A percentile compares a stretch with the other conserved stretches of the same genome.
These are phyloP conservation scores for Euproctis similis DNA, from an alignment of 2,888 invertebrate genomes.

Conservation along the genomic window DNA sequence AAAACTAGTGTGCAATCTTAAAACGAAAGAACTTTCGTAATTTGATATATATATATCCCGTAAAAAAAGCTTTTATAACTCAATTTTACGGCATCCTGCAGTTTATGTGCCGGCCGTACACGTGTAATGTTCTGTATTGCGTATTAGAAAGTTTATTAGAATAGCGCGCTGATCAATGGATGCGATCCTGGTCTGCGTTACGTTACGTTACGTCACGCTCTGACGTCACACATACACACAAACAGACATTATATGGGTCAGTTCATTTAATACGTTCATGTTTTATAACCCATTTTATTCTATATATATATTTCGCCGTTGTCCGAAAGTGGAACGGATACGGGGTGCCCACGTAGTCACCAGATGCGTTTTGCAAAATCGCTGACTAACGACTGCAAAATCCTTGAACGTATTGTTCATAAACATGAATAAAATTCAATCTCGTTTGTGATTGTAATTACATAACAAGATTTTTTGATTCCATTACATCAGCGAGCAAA, in stretches of 20 bases:
- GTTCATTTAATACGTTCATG: conserved; percentile 50
- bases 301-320: conserved; percentile 46
- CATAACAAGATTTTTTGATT: too few relatives aligned
- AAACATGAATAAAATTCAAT: too few relatives aligned
- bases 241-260: conserved; percentile 71
- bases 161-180: conserved; percentile 43
- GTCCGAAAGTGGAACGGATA: conserved; percentile 39
- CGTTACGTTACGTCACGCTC: conserved; percentile 52
- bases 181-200: conserved; percentile 36
- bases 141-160: conserved; percentile 29
- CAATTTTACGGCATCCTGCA: conserved; percentile 21
- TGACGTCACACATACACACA: conserved; percentile 52
- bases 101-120: conserved; percentile 13
- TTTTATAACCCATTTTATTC: conserved; percentile 59
- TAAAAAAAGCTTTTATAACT: too few relatives aligned
- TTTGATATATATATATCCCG: too few relatives aligned
- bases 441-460: too few relatives aligned
- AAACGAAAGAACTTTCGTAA: too few relatives aligned
- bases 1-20: too few relatives aligned
- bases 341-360: conserved; percentile 22
- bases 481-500: too few relatives aligned
- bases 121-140: conserved; percentile 18
- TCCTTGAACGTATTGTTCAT: conserved; percentile 9
- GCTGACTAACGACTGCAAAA: conserved; percentile 11
- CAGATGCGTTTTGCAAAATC: conserved; percentile 19